Base-by-base conservation (phyloP, 2,888 invertebrate genomes). In the Himalopsyche anomala region DNA sequence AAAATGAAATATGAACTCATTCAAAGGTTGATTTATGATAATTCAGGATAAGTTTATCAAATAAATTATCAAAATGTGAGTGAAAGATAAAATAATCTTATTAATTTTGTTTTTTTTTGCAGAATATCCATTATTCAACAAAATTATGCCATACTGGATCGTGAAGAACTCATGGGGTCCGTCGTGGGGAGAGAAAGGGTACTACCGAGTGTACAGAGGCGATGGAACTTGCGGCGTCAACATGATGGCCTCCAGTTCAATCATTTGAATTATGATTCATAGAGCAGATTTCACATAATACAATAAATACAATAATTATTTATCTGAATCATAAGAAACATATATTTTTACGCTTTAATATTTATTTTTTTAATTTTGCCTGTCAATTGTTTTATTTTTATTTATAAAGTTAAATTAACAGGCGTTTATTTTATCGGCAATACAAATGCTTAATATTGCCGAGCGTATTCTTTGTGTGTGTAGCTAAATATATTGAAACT, bases 151-250 rank as follows among this genome's bases (percentile, higher is more conserved):
- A 0, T 99, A 96, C 91, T 99, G 99, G 99, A 96, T 96, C 88
- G 94, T 99, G 51, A 99, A 99, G 94, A 99, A 99, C 92, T 98
- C 98, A 15, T 99, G 99, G 99, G 98, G 99, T 83, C 91, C 93
- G 55, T 92, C 92, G 40, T 99, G 98, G 98, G 99, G 99, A 62
- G 98, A 98, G 91, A 95, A 97, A 93, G 99, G 99, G 2, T 99
- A 99, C 91, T 99, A 98, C 91, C 94, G 98, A 89, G 96, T 99
- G 85, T 99, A 96, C 91, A 94, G 99, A 86, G 99, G 99, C 15
- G 98, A 97, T 91, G 98, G 99, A 86, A 97, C 98, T 1, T 98
- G 99, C 91, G 99, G 99, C 80, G 93, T 99, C 88, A 98, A 98
- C 91, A 94, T 95, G 91, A 98, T 97, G 96, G 97, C 98, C 36